phyloP scores from a whole-genome alignment of 1,140 invertebrate genomes.

The Trachymyrmex cornetzi region DNA sequence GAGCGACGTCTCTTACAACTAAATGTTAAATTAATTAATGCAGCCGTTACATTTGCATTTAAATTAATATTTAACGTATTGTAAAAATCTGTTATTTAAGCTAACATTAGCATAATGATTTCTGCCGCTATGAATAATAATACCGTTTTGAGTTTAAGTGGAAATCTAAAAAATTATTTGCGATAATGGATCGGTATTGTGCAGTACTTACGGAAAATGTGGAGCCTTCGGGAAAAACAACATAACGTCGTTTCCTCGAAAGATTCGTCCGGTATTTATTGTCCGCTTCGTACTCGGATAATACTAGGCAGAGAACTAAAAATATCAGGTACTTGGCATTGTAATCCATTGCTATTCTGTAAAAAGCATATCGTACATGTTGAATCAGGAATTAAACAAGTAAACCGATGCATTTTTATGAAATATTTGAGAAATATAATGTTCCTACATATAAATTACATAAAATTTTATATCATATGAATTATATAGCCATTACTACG shows the following conservation, averaged over 20 bases:
- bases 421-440: conserved; percentile 5
- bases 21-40: conserved; percentile 46
- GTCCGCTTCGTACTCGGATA: conserved; percentile 61
- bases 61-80: conserved; percentile 41
- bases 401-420: neutral
- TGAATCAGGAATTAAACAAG: neutral
- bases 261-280: conserved; percentile 56
- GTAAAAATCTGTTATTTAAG: conserved; percentile 1
- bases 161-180: neutral
- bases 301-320: conserved; percentile 49
- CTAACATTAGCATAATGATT: neutral
- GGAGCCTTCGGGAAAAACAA: conserved; percentile 92
- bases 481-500: neutral
- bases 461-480: neutral
- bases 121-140: conserved; percentile 21
- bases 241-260: conserved; percentile 90
- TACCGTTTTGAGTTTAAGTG: neutral
- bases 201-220: conserved; percentile 90
- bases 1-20: conserved; percentile 16
- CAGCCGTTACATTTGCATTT: conserved; percentile 47
- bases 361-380: neutral
- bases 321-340: conserved; percentile 32
- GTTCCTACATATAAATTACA: neutral
- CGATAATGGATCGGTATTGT: neutral
- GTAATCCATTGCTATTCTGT: conserved; percentile 62